phyloP scores from a whole-genome alignment of 2,797 vertebrate genomes.

The Gymnoscopelus microlampas region DNA sequence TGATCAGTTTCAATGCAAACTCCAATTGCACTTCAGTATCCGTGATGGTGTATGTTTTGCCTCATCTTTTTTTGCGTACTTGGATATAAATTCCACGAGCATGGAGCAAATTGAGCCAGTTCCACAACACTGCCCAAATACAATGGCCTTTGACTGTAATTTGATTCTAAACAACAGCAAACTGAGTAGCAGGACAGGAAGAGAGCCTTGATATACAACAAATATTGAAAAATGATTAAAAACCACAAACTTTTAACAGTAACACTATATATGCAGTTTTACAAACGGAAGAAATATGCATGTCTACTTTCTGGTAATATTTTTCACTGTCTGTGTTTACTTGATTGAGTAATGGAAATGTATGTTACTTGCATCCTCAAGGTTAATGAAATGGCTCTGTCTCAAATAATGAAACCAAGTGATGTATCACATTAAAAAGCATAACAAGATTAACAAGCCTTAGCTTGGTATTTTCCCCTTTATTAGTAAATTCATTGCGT shows the following conservation, averaged over 20 bases:
- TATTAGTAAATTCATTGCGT: constrained; percentile 86
- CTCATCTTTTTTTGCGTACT: constrained; percentile 12
- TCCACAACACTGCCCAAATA: constrained; percentile 24
- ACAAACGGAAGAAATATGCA: constrained; percentile 88
- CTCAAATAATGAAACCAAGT: constrained; percentile 70
- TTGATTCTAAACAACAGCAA: constrained; percentile 20
- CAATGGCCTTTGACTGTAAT: constrained; percentile 44
- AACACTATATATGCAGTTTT: constrained; percentile 86
- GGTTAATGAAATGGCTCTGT: constrained; percentile 77
- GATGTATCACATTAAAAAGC: constrained; percentile 79
- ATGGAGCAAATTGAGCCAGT: background rate
- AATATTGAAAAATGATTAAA: constrained; percentile 37
- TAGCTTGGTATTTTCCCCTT: constrained; percentile 88
- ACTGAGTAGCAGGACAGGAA: constrained; percentile 24
- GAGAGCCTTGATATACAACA: constrained; percentile 45
- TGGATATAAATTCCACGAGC: background rate
- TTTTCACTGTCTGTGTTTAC: constrained; percentile 89
- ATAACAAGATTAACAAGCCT: constrained; percentile 79
- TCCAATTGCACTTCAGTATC: background rate
- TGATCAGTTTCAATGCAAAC: background rate
- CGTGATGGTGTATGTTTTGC: constrained; percentile 35
- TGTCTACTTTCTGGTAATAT: constrained; percentile 89
- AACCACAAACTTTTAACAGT: constrained; percentile 59
- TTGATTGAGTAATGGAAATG: constrained; percentile 82
- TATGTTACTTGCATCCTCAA: constrained; percentile 88